phyloP scores from a whole-genome alignment of 2,113 vertebrate genomes.

The Clinocottus analis region DNA sequence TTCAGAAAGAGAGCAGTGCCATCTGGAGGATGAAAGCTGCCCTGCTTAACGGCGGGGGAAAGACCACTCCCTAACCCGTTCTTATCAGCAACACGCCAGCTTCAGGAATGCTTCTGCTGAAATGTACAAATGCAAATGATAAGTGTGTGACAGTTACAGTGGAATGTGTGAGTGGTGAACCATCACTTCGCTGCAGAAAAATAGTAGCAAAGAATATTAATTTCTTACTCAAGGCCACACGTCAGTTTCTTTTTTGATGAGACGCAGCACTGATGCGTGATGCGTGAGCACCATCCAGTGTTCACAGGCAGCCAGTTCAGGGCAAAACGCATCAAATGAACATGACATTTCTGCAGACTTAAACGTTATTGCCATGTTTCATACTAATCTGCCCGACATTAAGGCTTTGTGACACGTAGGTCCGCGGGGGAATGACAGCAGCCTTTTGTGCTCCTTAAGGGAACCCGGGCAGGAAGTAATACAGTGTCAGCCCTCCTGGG shows the following conservation, averaged over 20 bases:
- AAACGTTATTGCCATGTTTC: constrained; percentile 6
- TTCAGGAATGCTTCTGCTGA: background rate
- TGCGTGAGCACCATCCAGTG: constrained; percentile 59
- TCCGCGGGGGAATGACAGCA: constrained; percentile 7
- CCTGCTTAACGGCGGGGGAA: background rate
- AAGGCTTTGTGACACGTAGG: background rate
- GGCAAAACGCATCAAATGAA: background rate
- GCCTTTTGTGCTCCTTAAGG: background rate
- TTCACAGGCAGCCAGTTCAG: constrained; percentile 17
- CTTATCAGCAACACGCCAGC: background rate
- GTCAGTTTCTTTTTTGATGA: background rate
- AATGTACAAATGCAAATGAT: background rate
- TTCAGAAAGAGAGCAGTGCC: constrained; percentile 63
- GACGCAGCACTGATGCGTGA: background rate
- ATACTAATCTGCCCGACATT: background rate
- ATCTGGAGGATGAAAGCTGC: constrained; percentile 66
- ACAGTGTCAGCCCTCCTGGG: constrained; percentile 41
- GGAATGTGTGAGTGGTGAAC: background rate
- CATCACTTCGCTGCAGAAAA: background rate
- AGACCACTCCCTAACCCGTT: constrained; percentile 65
- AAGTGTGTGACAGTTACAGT: background rate
- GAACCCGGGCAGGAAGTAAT: constrained; percentile 56
- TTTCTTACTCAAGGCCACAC: background rate
- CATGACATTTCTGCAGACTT: constrained; percentile 12
- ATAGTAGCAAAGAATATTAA: fast-evolving